These are phyloP conservation scores for Hofmannophila pseudospretella DNA, from an alignment of 2,888 invertebrate genomes.

Conservation along the genomic window DNA sequence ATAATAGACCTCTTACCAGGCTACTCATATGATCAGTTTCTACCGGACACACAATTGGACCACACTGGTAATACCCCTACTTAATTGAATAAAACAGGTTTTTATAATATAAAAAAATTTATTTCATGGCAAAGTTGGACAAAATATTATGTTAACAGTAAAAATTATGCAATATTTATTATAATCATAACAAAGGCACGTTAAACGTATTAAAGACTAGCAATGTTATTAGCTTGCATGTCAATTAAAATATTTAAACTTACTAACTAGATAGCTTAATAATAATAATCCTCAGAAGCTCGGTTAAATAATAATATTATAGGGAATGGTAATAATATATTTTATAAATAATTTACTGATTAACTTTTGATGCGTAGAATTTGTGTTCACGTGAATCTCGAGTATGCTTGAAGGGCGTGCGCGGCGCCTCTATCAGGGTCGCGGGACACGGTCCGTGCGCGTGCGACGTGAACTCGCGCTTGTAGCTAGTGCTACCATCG, in stretches of 20 bases:
- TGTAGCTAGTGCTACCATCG: constrained; percentile 83
- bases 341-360: constrained; percentile 33
- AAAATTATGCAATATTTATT: constrained; percentile 17
- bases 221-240: constrained; percentile 48
- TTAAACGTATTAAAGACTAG: constrained; percentile 53
- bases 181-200: constrained; percentile 42
- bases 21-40: too few relatives aligned
- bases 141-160: constrained; percentile 26
- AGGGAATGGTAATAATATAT: constrained; percentile 30
- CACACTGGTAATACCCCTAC: too few relatives aligned
- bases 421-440: constrained; percentile 84
- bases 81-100: constrained; percentile 26
- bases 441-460: constrained; percentile 89
- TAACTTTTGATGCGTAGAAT: constrained; percentile 85
- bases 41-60: too few relatives aligned
- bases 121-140: constrained; percentile 69
- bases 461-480: constrained; percentile 85
- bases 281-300: constrained; percentile 29
- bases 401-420: constrained; percentile 89
- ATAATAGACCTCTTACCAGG: too few relatives aligned
- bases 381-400: constrained; percentile 91
- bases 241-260: constrained; percentile 24
- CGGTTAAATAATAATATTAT: constrained; percentile 34
- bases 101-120: constrained; percentile 39
- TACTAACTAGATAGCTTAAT: constrained; percentile 23